A percentile compares a stretch with the other conserved stretches of the same genome.
These are phyloP conservation scores for Heliconius cydno DNA, from an alignment of 2,888 invertebrate genomes.

Conservation along the genomic window DNA sequence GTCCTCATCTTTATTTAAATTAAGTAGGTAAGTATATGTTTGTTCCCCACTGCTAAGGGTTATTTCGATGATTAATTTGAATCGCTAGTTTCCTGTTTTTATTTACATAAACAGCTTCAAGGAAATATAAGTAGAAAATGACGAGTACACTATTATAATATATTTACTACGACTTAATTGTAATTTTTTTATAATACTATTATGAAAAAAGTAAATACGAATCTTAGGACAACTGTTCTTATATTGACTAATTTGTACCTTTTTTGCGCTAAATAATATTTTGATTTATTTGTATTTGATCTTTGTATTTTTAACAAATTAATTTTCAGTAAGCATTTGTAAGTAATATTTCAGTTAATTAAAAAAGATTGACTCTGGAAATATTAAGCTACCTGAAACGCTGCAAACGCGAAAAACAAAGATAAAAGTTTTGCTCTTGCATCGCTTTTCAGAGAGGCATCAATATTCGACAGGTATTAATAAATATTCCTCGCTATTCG, in stretches of 20 bases:
- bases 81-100: too few relatives aligned
- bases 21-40: too few relatives aligned
- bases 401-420: not conserved
- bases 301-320: not conserved
- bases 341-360: not conserved
- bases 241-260: not conserved
- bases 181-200: not conserved
- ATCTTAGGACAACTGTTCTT: not conserved
- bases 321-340: not conserved
- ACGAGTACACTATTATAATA: too few relatives aligned
- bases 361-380: not conserved
- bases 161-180: too few relatives aligned
- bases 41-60: too few relatives aligned
- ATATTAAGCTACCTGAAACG: not conserved
- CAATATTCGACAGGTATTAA: not conserved
- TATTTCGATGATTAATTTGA: too few relatives aligned
- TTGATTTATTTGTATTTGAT: too few relatives aligned
- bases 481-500: not conserved
- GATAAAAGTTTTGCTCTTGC: constrained; percentile 1
- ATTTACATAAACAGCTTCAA: too few relatives aligned
- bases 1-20: too few relatives aligned
- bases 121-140: too few relatives aligned
- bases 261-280: not conserved
- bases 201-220: not conserved
- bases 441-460: not conserved